phyloP scores from a whole-genome alignment of 2,888 invertebrate genomes.

The Drosophila tanythrix region DNA sequence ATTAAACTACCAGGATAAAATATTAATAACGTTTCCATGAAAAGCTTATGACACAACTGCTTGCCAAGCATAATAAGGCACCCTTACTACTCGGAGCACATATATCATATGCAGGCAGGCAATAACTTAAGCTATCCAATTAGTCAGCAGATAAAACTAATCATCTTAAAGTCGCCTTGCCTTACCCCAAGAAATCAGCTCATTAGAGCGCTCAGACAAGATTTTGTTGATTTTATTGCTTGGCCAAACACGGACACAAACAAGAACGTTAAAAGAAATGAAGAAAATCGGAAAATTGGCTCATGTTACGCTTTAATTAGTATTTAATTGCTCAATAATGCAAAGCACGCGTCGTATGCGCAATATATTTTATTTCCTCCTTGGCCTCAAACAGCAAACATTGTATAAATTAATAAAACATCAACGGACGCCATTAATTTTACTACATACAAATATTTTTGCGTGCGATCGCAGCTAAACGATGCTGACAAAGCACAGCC shows the following conservation, averaged over 20 bases:
- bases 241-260: constrained; percentile 2
- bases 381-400: constrained; percentile 5
- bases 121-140: constrained; percentile 42
- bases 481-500: constrained; percentile 51
- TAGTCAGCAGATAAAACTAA: constrained; percentile 42
- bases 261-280: constrained; percentile 14
- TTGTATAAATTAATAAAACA: constrained; percentile 79
- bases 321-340: constrained; percentile 79
- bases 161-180: constrained; percentile 32
- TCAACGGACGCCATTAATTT: constrained; percentile 75
- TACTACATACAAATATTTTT: constrained; percentile 75
- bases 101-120: constrained; percentile 4
- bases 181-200: constrained; percentile 11
- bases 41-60: background rate
- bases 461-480: constrained; percentile 66
- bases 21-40: background rate
- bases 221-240: constrained; percentile 14
- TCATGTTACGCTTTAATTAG: constrained; percentile 77
- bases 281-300: constrained; percentile 55
- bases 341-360: constrained; percentile 70
- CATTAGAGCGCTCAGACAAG: constrained; percentile 28
- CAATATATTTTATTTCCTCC: constrained; percentile 63
- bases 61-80: background rate
- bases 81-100: background rate
- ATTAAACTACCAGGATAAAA: background rate